Evolutionary conservation across 2,113 vertebrate genomes (phyloP), one percentile per base, ranked within the genome.

Genomic region (Zapornia atra): DNA sequence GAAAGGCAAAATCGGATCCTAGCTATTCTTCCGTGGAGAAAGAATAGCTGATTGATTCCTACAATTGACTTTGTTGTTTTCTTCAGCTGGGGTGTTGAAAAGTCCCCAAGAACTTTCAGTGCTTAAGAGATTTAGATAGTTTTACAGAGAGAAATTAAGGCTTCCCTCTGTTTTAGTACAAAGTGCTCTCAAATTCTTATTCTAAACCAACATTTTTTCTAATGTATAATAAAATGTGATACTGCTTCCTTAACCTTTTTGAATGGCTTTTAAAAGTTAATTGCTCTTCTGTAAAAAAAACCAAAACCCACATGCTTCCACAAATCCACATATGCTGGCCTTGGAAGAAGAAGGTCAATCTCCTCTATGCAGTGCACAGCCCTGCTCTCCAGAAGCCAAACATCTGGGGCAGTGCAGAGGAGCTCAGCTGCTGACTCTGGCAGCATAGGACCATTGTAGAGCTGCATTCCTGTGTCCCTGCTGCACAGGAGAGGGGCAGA

Each of bases 381-480:
- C 46, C 57, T 53, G 76, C 44, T 29, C 33, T 42, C n/a, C 12
- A 57, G 38, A 33, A 51, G n/a, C 25, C 17, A 3, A 63, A 26
- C 18, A 50, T 44, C 6, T 10, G 4, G 51, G 40, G 19, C 16
- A 33, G 31, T 3, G 2, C 73, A 68, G 38, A 48, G 12, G 12
- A 26, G 75, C 14, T 71, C 70, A 68, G 36, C 21, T 79, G 51
- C 46, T 0, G 0, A 12, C 29, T 50, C 29, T 53, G 36, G 13
- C 7, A 75, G 40, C 0, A 0, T 0, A 65, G 33, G 40, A 88
- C 15, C 50, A 2, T 51, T 25, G 34, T 2, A 36, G 4, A 48
- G 11, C n/a, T 26, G 53, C 6, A 1, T 54, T 61, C 48, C 38
- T 2, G 1, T 57, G 12, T 60, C 42, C 12, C 20, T 0, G 0